A percentile compares a stretch with the other conserved stretches of the same genome.
phyloP scores from a whole-genome alignment of 35 echinoderm and acorn worm genomes.

The Heliocidaris tuberculata region DNA sequence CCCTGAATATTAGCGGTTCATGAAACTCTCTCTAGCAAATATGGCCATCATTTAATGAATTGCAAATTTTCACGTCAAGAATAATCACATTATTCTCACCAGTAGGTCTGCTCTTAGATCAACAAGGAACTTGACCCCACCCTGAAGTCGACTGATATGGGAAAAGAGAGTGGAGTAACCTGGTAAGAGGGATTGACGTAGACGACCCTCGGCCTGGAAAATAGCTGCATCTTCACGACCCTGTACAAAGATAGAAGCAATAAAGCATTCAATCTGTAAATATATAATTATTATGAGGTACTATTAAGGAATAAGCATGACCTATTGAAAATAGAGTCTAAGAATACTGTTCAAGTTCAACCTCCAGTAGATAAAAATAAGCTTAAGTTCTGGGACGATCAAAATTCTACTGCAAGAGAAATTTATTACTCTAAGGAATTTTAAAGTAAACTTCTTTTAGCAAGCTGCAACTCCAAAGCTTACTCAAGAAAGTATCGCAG shows the following conservation, averaged over 20 bases:
- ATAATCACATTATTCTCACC: constrained; percentile 47
- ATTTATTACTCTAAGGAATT: too few relatives aligned
- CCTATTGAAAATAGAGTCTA: background rate
- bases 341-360: background rate
- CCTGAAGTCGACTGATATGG: constrained; percentile 67
- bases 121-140: constrained; percentile 92
- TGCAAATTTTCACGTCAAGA: too few relatives aligned
- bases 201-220: constrained; percentile 71
- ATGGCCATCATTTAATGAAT: too few relatives aligned
- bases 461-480: too few relatives aligned
- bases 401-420: too few relatives aligned
- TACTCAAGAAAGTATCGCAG: too few relatives aligned
- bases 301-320: background rate
- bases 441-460: too few relatives aligned
- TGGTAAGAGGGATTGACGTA: constrained; percentile 67
- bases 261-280: background rate
- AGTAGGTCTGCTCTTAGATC: constrained; percentile 80
- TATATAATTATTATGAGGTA: background rate
- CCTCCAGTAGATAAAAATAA: background rate
- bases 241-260: constrained; percentile 22
- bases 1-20: too few relatives aligned
- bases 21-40: too few relatives aligned
- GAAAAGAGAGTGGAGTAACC: constrained; percentile 74
- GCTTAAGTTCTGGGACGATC: too few relatives aligned
- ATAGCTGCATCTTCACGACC: constrained; percentile 77